Evolutionary conservation across 2,113 vertebrate genomes (phyloP).

Genomic region (Mungos mungo): DNA sequence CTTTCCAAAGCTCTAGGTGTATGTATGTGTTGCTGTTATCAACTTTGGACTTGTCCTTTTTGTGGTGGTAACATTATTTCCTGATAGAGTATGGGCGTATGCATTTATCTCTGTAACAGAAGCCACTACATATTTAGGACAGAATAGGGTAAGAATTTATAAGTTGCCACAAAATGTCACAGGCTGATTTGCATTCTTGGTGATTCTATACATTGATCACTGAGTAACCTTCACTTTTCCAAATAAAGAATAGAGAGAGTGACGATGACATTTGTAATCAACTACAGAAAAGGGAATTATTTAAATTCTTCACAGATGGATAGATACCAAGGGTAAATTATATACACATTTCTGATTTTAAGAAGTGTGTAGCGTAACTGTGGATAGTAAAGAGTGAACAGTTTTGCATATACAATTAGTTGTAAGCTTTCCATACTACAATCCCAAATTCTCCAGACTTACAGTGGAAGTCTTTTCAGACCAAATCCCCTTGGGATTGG

Average conservation of each 20-base stretch:
- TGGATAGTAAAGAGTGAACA: neutral
- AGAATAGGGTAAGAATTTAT: slow-evolving; percentile 35
- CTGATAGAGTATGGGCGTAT: neutral
- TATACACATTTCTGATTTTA: slow-evolving; percentile 39
- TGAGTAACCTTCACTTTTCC: slow-evolving; percentile 60
- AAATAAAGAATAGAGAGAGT: slow-evolving; percentile 25
- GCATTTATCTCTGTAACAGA: neutral
- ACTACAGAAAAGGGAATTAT: slow-evolving; percentile 27
- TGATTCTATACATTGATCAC: slow-evolving; percentile 58
- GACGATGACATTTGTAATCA: slow-evolving; percentile 41
- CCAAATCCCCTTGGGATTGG: neutral
- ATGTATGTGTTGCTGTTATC: neutral
- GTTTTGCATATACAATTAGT: slow-evolving; percentile 23
- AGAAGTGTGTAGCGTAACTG: slow-evolving; percentile 42
- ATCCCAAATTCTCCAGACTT: slow-evolving; percentile 14
- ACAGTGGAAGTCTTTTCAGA: slow-evolving; percentile 13
- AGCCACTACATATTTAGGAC: neutral
- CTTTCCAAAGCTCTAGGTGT: neutral
- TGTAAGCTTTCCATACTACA: neutral
- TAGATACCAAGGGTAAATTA: slow-evolving; percentile 49
- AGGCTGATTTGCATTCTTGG: slow-evolving; percentile 28
- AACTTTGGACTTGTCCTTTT: neutral
- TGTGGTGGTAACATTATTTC: slow-evolving; percentile 6
- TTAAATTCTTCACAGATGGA: slow-evolving; percentile 46
- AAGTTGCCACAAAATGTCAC: slow-evolving; percentile 59